Evolutionary conservation across 1,140 invertebrate species (phyloP), one percentile per base, ranked within the genome.

Genomic region (Macrobrachium nipponense): DNA sequence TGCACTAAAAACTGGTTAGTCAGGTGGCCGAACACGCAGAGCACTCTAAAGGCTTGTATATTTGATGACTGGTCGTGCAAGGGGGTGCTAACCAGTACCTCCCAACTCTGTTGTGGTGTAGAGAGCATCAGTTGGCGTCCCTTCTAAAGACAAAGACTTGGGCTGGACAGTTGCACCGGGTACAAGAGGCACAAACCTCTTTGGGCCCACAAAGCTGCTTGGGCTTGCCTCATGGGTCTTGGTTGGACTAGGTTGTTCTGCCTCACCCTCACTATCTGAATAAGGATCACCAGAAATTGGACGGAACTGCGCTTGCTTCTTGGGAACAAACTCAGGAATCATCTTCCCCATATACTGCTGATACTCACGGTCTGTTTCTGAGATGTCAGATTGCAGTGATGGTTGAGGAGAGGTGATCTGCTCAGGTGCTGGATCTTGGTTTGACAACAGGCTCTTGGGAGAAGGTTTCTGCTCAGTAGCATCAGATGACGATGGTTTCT

Each of bases 281-380:
- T 92, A 93, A 14, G 93, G 93, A 88, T 94, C 94, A 93, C 93
- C 94, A 89, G 94, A 94, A 17, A 93, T 93, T 23, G 91, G 92
- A 86, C 94, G 94, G 58, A 90, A 91, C 15, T 90, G 88, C 27
- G 88, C 90, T 75, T 93, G 93, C 88, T 93, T 93, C 70, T 91
- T 90, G 23, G 89, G 90, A 61, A 88, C 80, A 86, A 90, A 89
- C 27, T 90, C 88, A 12, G 89, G 89, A 77, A 89, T 84, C 80
- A 85, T 79, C 73, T 86, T 88, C 43, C 77, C 70, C 70, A 79
- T 83, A 75, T 85, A 81, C 66, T 81, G 79, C 77, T 80, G 85
- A 75, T 84, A 83, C 76, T 83, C 86, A 82, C 80, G 79, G 80
- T 87, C 86, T 62, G 80, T 82, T 76, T 87, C 81, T 15, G 80